Conservation (phyloP, 2,113 vertebrate genomes). For the Calonectris borealis region DNA sequence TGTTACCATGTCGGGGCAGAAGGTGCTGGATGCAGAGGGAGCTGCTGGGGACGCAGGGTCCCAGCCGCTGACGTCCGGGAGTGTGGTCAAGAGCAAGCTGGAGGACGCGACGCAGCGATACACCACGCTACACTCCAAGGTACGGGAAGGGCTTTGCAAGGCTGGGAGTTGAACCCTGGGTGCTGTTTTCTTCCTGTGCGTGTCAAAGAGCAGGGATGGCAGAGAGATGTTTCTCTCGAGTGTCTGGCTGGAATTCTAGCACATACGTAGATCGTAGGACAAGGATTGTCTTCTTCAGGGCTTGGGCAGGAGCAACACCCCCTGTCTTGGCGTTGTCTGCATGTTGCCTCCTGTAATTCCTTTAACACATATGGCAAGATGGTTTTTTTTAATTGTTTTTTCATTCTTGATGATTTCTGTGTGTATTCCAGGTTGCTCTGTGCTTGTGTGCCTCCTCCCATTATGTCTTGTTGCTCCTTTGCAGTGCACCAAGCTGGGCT, state of each 20-base stretch:
- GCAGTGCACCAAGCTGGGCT: slow-evolving; percentile 87
- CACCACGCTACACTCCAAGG: slow-evolving; percentile 85
- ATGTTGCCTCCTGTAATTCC: neutral
- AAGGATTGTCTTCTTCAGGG: neutral
- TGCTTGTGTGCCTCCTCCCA: rapidly evolving
- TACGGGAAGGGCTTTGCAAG: neutral
- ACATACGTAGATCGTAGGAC: rapidly evolving
- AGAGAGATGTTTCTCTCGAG: neutral
- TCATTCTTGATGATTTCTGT: neutral
- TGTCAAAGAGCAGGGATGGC: neutral
- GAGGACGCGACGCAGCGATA: slow-evolving; percentile 88
- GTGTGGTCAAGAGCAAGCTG: slow-evolving; percentile 83
- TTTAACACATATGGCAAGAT: neutral
- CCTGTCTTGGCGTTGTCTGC: neutral
- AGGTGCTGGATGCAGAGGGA: slow-evolving; percentile 85
- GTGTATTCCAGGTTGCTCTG: neutral
- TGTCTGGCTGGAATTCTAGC: neutral
- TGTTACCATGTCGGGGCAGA: slow-evolving; percentile 94
- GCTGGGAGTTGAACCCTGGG: neutral
- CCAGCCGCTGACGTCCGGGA: slow-evolving; percentile 70
- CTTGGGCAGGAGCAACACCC: neutral
- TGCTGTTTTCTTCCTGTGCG: rapidly evolving
- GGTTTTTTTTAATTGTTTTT: neutral
- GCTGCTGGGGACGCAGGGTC: slow-evolving; percentile 53
- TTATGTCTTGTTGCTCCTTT: neutral